Percentiles rank a stretch among this genome's conserved stretches.
phyloP scores from a whole-genome alignment of 2,113 vertebrate genomes.

The Lutjanus erythropterus region DNA sequence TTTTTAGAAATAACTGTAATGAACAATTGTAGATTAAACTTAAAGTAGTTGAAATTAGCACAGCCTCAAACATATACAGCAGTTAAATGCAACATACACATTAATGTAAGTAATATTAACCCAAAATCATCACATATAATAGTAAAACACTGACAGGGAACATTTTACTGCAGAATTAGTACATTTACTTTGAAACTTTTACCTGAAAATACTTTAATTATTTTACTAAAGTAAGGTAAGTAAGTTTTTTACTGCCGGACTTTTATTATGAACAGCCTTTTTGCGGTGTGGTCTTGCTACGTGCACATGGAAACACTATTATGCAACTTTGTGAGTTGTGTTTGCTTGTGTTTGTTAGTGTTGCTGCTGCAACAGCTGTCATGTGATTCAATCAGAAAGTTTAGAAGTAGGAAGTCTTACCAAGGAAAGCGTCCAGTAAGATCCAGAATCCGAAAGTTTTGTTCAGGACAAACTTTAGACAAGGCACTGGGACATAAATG shows the following conservation, averaged over 20 bases:
- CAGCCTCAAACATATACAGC: background rate
- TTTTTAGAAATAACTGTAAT: too few species aligned
- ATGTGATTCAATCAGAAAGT: background rate
- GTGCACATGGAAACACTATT: too few species aligned
- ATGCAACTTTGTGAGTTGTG: background rate
- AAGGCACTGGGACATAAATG: conserved; percentile 80
- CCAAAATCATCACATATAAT: background rate
- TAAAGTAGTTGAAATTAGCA: too few species aligned
- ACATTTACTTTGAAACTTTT: background rate
- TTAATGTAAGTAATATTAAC: background rate
- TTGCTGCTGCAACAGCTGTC: background rate
- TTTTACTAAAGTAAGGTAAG: background rate
- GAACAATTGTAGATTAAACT: too few species aligned
- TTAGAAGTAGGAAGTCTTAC: conserved; percentile 74
- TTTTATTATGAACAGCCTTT: too few species aligned
- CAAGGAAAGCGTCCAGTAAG: conserved; percentile 86
- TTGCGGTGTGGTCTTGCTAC: too few species aligned
- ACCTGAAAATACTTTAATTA: background rate
- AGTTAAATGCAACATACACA: background rate
- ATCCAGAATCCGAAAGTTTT: conserved; percentile 85
- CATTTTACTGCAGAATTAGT: too few species aligned
- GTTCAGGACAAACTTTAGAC: conserved; percentile 87
- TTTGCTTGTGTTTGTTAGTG: background rate
- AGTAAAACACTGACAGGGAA: background rate
- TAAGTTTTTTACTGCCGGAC: background rate